These are phyloP conservation scores for Condylura cristata DNA, from an alignment of 2,113 vertebrate genomes.

Conservation along the genomic window DNA sequence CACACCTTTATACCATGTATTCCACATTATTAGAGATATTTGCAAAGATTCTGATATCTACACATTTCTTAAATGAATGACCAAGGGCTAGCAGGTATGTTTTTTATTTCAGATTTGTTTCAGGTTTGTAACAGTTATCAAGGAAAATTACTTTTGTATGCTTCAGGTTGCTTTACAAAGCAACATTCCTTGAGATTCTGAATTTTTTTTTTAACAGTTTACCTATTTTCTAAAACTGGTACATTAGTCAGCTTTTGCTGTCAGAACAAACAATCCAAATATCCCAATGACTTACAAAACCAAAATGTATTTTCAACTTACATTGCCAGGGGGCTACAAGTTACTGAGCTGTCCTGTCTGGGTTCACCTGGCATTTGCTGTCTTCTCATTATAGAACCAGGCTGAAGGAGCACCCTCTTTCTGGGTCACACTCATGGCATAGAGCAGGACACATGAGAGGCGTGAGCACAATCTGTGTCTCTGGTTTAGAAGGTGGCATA, in stretches of 20 bases:
- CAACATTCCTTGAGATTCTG: not conserved
- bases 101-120: constrained; percentile 35
- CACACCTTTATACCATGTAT: not conserved
- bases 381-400: not conserved
- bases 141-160: constrained; percentile 8
- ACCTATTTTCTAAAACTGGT: not conserved
- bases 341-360: not conserved
- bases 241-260: not conserved
- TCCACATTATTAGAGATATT: not conserved
- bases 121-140: constrained; percentile 20
- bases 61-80: constrained; percentile 15
- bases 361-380: not conserved
- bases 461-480: not conserved
- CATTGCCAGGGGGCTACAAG: not conserved
- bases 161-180: not conserved
- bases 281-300: not conserved
- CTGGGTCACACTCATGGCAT: not conserved
- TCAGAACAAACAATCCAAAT: not conserved
- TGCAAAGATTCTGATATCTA: not conserved
- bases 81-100: not conserved
- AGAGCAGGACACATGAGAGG: not conserved
- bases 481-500: not conserved
- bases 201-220: not conserved
- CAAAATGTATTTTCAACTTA: not conserved
- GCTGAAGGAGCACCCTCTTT: not conserved